phyloP scores from a whole-genome alignment of 2,888 invertebrate genomes.

The Villa cingulata region DNA sequence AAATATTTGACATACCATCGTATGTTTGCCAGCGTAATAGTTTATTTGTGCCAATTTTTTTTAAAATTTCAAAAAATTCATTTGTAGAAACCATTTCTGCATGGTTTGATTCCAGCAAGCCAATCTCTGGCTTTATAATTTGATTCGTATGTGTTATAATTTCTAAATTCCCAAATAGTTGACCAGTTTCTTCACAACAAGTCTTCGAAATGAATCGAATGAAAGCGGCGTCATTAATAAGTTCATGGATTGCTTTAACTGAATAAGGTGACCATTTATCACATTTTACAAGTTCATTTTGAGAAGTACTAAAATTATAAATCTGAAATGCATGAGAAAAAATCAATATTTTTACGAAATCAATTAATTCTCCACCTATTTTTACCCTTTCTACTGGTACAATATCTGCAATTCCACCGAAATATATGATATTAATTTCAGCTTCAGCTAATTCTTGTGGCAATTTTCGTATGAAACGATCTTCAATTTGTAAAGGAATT shows the following conservation, averaged over 20 bases:
- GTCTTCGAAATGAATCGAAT: constrained; percentile 3
- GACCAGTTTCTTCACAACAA: background rate
- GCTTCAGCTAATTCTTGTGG: constrained; percentile 2
- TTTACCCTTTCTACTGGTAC: constrained; percentile 11
- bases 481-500: constrained; percentile 5
- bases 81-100: background rate
- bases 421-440: constrained; percentile 2
- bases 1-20: constrained; percentile 5
- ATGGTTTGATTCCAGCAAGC: constrained; percentile 8
- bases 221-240: constrained; percentile 6
- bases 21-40: constrained; percentile 7
- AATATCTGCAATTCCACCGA: constrained; percentile 9
- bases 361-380: background rate
- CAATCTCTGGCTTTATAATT: constrained; percentile 4
- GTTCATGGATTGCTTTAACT: constrained; percentile 7
- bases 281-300: background rate
- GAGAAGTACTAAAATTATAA: constrained; percentile 5
- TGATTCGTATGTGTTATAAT: constrained; percentile 8
- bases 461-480: constrained; percentile 3
- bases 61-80: constrained; percentile 6
- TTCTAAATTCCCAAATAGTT: constrained; percentile 10
- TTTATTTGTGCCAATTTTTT: constrained; percentile 6
- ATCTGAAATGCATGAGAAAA: constrained; percentile 2
- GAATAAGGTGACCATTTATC: constrained; percentile 10
- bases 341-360: background rate